Conservation (phyloP, 30 jellyfish, hydroid and myxozoan species). For the Rhopilema esculentum region DNA sequence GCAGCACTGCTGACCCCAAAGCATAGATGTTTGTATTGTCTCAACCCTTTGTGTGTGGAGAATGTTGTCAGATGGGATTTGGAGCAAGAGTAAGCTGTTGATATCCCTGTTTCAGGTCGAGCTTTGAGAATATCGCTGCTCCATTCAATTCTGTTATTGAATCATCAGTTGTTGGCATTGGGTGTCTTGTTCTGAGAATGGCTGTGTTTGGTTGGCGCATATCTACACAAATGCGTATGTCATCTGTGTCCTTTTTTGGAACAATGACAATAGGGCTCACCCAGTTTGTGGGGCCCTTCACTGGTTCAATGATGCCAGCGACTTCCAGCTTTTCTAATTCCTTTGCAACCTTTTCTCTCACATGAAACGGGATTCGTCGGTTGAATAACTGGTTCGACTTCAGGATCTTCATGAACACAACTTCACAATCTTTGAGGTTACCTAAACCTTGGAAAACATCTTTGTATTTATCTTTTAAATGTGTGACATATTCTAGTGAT, state of each 20-base stretch:
- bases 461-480: conserved; percentile 34
- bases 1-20: too few species aligned
- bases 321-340: conserved; percentile 59
- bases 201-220: conserved; percentile 63
- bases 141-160: too few species aligned
- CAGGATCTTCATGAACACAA: conserved; percentile 46
- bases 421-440: conserved; percentile 61
- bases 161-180: too few species aligned
- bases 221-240: conserved; percentile 68
- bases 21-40: too few species aligned
- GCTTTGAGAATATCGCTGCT: too few species aligned
- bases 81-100: too few species aligned
- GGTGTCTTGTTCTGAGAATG: conserved; percentile 60
- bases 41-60: too few species aligned
- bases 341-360: conserved; percentile 39
- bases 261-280: conserved; percentile 83
- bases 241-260: conserved; percentile 62
- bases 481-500: conserved; percentile 42
- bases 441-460: conserved; percentile 61
- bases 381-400: conserved; percentile 60
- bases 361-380: conserved; percentile 49
- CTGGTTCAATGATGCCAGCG: conserved; percentile 46
- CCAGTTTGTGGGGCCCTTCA: conserved; percentile 78
- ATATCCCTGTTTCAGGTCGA: too few species aligned
- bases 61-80: too few species aligned